These are phyloP conservation scores for Progne subis DNA, from an alignment of 2,113 vertebrate species.

Conservation along the genomic window DNA sequence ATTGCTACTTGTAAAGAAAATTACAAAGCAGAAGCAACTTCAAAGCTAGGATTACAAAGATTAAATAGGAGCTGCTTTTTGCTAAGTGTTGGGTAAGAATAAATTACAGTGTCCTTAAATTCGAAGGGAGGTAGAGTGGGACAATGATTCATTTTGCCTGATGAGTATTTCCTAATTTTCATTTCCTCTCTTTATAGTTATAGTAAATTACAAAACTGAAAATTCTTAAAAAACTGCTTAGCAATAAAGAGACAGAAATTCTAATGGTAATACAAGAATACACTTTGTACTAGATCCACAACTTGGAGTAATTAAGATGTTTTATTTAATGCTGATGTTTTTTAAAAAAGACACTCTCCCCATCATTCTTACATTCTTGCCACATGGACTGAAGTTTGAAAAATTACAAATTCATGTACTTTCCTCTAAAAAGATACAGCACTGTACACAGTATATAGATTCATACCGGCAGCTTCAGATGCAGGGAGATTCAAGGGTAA, in stretches of 20 bases:
- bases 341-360: background rate
- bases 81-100: constrained; percentile 53
- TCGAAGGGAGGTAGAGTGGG: constrained; percentile 33
- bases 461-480: background rate
- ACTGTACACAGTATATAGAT: background rate
- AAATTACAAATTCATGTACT: background rate
- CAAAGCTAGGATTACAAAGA: constrained; percentile 57
- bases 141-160: constrained; percentile 55
- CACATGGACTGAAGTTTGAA: background rate
- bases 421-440: background rate
- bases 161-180: constrained; percentile 50
- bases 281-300: background rate
- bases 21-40: constrained; percentile 55
- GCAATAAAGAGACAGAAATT: background rate
- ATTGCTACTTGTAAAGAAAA: constrained; percentile 66
- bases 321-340: background rate
- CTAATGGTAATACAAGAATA: background rate
- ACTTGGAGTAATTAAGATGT: background rate
- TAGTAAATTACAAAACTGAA: constrained; percentile 43
- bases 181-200: constrained; percentile 48
- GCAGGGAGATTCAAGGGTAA: background rate
- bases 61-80: constrained; percentile 41
- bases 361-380: background rate
- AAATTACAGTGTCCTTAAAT: constrained; percentile 55
- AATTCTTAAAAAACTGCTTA: constrained; percentile 22